A percentile compares a stretch with the other conserved stretches of the same genome.
Evolutionary conservation across 2,888 invertebrate genomes (phyloP).

Genomic region (Bellardia bayeri): DNA sequence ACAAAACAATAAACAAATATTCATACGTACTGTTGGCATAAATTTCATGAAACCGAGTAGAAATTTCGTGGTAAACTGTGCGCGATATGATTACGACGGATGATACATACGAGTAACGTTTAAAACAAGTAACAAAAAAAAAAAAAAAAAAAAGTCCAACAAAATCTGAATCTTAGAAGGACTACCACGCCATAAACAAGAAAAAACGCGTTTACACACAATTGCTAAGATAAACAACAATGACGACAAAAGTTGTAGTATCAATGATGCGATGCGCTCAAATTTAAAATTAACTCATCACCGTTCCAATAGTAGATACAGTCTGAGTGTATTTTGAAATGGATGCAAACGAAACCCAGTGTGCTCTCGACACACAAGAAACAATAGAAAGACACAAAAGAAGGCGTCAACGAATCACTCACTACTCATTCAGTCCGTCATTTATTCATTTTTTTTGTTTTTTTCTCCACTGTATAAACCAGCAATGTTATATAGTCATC

Average conservation of each 20-base stretch:
- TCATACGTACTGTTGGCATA: neutral
- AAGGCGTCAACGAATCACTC: slow-evolving; percentile 61
- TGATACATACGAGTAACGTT: neutral
- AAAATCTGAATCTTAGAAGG: slow-evolving; percentile 25
- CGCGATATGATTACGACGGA: slow-evolving; percentile 25
- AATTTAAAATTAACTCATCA: slow-evolving; percentile 73
- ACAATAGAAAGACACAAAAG: slow-evolving; percentile 61
- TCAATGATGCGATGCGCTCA: slow-evolving; percentile 63
- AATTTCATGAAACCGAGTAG: slow-evolving; percentile 42
- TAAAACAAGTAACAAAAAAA: slow-evolving; percentile 30
- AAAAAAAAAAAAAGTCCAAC: neutral
- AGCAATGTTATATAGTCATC: slow-evolving; percentile 23
- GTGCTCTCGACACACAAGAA: slow-evolving; percentile 15
- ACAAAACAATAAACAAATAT: slow-evolving; percentile 7
- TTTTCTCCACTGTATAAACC: neutral
- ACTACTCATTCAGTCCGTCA: slow-evolving; percentile 1
- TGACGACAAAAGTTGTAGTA: slow-evolving; percentile 41
- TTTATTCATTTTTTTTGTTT: slow-evolving; percentile 25
- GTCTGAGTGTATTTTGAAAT: slow-evolving; percentile 69
- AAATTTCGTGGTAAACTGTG: slow-evolving; percentile 26
- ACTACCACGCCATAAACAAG: slow-evolving; percentile 18
- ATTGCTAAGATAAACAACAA: slow-evolving; percentile 36
- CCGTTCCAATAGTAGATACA: slow-evolving; percentile 73
- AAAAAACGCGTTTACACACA: slow-evolving; percentile 7
- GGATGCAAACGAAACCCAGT: slow-evolving; percentile 68